Evolutionary conservation across 2,888 invertebrate species (phyloP), one percentile per base, ranked within the genome.

Genomic region (Microplitis manilae): DNA sequence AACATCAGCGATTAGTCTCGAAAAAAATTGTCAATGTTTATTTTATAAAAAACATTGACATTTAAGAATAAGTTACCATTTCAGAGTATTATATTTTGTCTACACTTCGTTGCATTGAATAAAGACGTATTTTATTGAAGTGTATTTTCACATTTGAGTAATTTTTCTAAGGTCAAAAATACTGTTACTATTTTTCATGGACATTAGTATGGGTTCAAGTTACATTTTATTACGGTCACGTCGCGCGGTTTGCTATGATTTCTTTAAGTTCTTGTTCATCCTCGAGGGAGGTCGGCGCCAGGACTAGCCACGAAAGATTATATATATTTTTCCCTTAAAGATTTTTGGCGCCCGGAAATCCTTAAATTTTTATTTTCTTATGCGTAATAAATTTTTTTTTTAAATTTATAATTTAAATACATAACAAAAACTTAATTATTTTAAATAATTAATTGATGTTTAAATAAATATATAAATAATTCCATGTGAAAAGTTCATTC

Each of bases 241-340:
- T 71, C 77, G 79, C 77, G 77, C 74, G 77, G 77, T 70, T 68
- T 75, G 68, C 50, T 50, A 50, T 67, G 75, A 75, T 70, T 76
- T 60, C n/a, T 59, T 50, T 13, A 39, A 38, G 40, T 60, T 38
- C 17, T 50, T 38, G 60, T 60, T 59, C 60, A 41, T 79, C 79
- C 74, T 81, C 81, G 79, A 78, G 79, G 81, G 80, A 79, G 81
- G 81, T 81, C 81, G 81, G 81, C 81, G 81, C 81, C 81, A 82
- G 50, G 50, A 50, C 50, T 50, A 50, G 77, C 13, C 40, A n/a
- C 41, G 59, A 4, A 9, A 62, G 39, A 41, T 30, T 41, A 38
- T 13, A 15, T 71, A 60, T 68, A 59, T 64, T 77, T 68, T 20
- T 77, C 40, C 50, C 62, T n/a, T 61, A 5, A 75, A 70, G n/a